phyloP scores from a whole-genome alignment of 1,140 invertebrate species.

The Zaprionus nigranus region DNA sequence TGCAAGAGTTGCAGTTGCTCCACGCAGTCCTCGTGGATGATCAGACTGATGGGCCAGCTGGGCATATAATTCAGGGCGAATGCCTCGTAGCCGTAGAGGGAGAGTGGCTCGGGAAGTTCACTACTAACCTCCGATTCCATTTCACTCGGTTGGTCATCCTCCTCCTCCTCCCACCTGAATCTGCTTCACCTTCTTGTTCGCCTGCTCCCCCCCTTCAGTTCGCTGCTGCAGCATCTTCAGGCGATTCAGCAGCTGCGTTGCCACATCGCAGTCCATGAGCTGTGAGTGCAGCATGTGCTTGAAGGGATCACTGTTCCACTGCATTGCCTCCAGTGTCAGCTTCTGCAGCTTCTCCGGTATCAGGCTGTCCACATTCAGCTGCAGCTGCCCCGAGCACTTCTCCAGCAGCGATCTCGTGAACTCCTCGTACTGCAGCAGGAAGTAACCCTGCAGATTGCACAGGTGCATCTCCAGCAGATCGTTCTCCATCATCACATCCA shows the following conservation, averaged over 20 bases:
- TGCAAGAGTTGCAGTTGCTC: slow-evolving; percentile 62
- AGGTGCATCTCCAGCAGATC: slow-evolving; percentile 44
- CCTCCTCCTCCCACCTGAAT: not conserved
- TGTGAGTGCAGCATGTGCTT: slow-evolving; percentile 51
- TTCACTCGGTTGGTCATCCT: not conserved
- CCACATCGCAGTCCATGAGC: slow-evolving; percentile 43
- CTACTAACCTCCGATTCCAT: slow-evolving; percentile 14
- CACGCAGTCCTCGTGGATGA: slow-evolving; percentile 41
- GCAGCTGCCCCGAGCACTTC: slow-evolving; percentile 22
- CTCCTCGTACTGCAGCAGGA: slow-evolving; percentile 42
- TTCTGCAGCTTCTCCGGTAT: slow-evolving; percentile 45
- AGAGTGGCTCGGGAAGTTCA: not conserved
- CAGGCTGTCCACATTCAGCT: slow-evolving; percentile 36
- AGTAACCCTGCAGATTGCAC: slow-evolving; percentile 41
- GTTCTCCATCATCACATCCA: slow-evolving; percentile 39
- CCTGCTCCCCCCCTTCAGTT: not conserved
- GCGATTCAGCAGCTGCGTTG: slow-evolving; percentile 32
- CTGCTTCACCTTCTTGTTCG: not conserved
- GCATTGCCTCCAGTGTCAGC: slow-evolving; percentile 28
- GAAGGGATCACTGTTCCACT: slow-evolving; percentile 27
- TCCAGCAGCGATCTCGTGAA: slow-evolving; percentile 39
- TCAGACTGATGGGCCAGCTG: slow-evolving; percentile 63
- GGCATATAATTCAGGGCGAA: slow-evolving; percentile 47
- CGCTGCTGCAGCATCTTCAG: no score
- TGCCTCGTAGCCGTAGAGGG: slow-evolving; percentile 49